Evolutionary conservation across 2,113 vertebrate species (phyloP).

Genomic region (Hiodon tergisus): DNA sequence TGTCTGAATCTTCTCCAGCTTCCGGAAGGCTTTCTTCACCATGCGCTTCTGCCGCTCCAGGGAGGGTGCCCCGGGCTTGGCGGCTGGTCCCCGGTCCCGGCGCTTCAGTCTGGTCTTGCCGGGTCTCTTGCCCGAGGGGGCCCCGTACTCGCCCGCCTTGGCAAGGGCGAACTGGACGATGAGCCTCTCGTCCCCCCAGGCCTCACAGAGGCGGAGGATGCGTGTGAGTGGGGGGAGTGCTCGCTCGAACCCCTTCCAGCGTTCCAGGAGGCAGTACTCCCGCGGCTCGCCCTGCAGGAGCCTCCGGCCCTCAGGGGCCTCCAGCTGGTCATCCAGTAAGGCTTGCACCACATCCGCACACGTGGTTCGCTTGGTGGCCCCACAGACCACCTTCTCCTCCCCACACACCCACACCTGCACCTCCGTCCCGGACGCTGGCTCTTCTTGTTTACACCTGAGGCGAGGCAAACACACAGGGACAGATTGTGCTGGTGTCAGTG

Average conservation of each 20-base stretch:
- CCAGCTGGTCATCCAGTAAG: constrained; percentile 81
- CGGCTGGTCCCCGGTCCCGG: constrained; percentile 66
- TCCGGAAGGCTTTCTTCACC: constrained; percentile 88
- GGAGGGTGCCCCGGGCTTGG: constrained; percentile 74
- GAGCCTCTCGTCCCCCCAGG: constrained; percentile 84
- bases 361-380: constrained; percentile 87
- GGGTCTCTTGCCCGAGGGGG: constrained; percentile 65
- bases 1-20: constrained; percentile 83
- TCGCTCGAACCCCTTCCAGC: constrained; percentile 86
- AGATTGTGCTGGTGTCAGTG: not conserved
- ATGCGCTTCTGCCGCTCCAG: constrained; percentile 83
- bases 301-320: constrained; percentile 68
- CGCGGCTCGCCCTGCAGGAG: constrained; percentile 72
- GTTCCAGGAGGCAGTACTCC: constrained; percentile 88
- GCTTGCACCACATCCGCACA: constrained; percentile 83
- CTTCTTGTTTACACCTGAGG: constrained; percentile 64
- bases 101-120: constrained; percentile 55
- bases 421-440: constrained; percentile 73
- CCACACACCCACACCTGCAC: constrained; percentile 86
- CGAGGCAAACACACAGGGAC: constrained; percentile 21
- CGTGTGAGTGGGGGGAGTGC: constrained; percentile 85
- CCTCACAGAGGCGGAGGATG: constrained; percentile 85
- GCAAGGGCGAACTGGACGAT: constrained; percentile 83
- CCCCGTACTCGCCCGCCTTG: constrained; percentile 77
- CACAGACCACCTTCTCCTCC: constrained; percentile 89